These are phyloP conservation scores for Nyctereutes procyonoides DNA, from an alignment of 2,113 vertebrate genomes.

Conservation along the genomic window DNA sequence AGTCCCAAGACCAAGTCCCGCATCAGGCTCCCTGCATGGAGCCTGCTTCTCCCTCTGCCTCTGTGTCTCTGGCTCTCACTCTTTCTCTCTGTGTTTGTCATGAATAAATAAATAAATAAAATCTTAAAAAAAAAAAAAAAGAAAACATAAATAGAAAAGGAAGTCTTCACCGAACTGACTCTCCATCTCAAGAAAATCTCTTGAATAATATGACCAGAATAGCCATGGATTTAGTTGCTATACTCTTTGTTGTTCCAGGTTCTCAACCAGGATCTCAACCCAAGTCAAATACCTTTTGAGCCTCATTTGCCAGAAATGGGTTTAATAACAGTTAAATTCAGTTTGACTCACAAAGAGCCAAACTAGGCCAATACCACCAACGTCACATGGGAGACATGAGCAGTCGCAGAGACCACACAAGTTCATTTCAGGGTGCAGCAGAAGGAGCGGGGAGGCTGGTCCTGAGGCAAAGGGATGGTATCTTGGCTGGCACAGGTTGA, in stretches of 20 bases:
- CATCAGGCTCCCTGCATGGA: too few relatives aligned
- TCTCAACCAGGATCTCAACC: background rate
- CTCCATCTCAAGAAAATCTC: background rate
- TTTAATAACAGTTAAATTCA: background rate
- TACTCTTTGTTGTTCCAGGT: background rate
- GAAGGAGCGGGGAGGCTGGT: too few relatives aligned
- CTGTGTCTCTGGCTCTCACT: too few relatives aligned
- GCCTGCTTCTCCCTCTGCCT: too few relatives aligned
- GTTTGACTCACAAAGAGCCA: background rate
- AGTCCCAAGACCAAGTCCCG: too few relatives aligned
- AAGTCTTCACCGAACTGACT: background rate
- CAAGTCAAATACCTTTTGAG: background rate
- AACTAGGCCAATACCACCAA: background rate
- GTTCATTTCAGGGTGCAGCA: background rate
- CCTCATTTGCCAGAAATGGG: background rate
- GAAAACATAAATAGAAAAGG: background rate
- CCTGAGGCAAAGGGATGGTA: background rate
- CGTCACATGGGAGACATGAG: background rate
- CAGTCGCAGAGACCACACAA: background rate
- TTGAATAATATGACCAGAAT: background rate
- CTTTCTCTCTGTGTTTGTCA: too few relatives aligned
- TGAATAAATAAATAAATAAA: too few relatives aligned
- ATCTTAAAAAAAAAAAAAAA: background rate
- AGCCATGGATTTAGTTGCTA: background rate
- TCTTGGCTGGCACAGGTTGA: background rate